Evolutionary conservation across 2,888 invertebrate species (phyloP).

Genomic region (Dilophus febrilis): DNA sequence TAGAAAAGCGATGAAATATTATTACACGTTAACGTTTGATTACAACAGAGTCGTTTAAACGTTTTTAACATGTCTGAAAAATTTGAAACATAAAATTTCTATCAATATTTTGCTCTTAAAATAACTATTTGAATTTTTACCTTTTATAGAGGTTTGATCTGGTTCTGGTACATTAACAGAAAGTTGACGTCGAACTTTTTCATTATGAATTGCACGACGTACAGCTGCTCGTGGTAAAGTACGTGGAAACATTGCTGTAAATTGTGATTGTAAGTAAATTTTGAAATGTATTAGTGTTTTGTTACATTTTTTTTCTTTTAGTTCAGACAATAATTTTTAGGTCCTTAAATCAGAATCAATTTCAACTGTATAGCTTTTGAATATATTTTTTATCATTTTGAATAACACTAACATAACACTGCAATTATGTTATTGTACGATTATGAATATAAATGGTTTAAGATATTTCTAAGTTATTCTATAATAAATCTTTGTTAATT

Average conservation of each 20-base stretch:
- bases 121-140: slow-evolving; percentile 21
- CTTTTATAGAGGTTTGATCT: slow-evolving; percentile 26
- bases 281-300: too few relatives aligned
- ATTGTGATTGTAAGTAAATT: slow-evolving; percentile 37
- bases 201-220: slow-evolving; percentile 30
- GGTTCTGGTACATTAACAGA: slow-evolving; percentile 15
- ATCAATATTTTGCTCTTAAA: background rate
- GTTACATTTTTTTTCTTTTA: too few relatives aligned
- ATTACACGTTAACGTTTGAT: slow-evolving; percentile 52
- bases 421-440: too few relatives aligned
- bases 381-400: too few relatives aligned
- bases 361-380: too few relatives aligned
- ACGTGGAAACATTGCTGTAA: slow-evolving; percentile 50
- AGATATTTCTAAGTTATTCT: background rate
- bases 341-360: too few relatives aligned
- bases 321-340: too few relatives aligned
- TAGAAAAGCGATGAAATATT: slow-evolving; percentile 58
- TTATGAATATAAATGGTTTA: background rate
- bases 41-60: slow-evolving; percentile 42
- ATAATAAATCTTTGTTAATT: background rate
- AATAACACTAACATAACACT: too few relatives aligned
- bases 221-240: slow-evolving; percentile 47
- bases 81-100: background rate
- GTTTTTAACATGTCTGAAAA: slow-evolving; percentile 42
- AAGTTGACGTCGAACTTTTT: slow-evolving; percentile 16